These are phyloP conservation scores for Prionchulus punctatus DNA, from an alignment of 2,888 invertebrate species.

Conservation along the genomic window DNA sequence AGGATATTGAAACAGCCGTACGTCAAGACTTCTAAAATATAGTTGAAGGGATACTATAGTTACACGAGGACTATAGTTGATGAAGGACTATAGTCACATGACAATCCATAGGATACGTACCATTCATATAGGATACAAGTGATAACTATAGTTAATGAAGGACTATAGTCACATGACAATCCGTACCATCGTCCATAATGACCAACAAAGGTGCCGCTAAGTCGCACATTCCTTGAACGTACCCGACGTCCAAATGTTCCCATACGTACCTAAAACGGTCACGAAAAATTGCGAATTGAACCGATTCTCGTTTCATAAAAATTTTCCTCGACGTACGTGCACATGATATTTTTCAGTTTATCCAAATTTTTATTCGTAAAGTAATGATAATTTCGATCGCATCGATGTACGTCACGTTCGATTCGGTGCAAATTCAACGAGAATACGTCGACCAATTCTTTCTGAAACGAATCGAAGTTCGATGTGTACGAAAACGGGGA, in stretches of 20 bases:
- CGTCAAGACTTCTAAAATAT: slow-evolving; percentile 54
- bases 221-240: slow-evolving; percentile 97
- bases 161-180: neutral
- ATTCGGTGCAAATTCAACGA: slow-evolving; percentile 79
- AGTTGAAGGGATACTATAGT: too few relatives aligned
- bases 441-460: slow-evolving; percentile 26
- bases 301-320: too few relatives aligned
- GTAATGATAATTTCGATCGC: slow-evolving; percentile 83
- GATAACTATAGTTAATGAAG: neutral
- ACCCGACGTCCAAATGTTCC: slow-evolving; percentile 81
- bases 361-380: slow-evolving; percentile 69
- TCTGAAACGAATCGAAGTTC: slow-evolving; percentile 8
- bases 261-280: slow-evolving; percentile 61
- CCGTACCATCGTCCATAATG: slow-evolving; percentile 59
- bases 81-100: too few relatives aligned
- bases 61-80: too few relatives aligned
- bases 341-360: slow-evolving; percentile 81
- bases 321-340: too few relatives aligned
- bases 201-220: slow-evolving; percentile 78
- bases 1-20: slow-evolving; percentile 77
- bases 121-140: too few relatives aligned
- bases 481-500: neutral
- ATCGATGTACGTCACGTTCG: slow-evolving; percentile 87
- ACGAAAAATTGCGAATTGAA: too few relatives aligned
- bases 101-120: neutral